A percentile compares a stretch with the other conserved stretches of the same genome.
Evolutionary conservation across 2,113 vertebrate genomes (phyloP).

Genomic region (Prochilodus magdalenae): DNA sequence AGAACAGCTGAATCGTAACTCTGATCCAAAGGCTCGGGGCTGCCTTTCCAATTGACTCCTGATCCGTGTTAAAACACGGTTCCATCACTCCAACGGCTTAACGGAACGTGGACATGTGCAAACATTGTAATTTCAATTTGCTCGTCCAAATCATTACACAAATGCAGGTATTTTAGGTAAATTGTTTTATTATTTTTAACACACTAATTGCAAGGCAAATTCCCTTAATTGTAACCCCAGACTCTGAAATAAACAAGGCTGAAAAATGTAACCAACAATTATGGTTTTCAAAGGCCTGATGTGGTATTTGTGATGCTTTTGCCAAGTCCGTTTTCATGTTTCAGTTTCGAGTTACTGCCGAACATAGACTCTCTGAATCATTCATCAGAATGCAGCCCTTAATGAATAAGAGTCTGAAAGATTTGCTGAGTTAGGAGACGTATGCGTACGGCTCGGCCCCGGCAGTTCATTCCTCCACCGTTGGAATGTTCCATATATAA

Average conservation of each 20-base stretch:
- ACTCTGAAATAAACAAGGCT: constrained; percentile 82
- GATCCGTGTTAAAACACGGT: constrained; percentile 67
- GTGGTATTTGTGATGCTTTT: constrained; percentile 79
- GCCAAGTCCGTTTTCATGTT: constrained; percentile 80
- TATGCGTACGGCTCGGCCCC: constrained; percentile 57
- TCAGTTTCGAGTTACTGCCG: constrained; percentile 74
- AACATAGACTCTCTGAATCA: constrained; percentile 77
- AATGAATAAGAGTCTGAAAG: constrained; percentile 67
- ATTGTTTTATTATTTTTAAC: constrained; percentile 85
- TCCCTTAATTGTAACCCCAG: constrained; percentile 81
- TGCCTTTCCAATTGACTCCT: constrained; percentile 29
- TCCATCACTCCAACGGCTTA: constrained; percentile 65
- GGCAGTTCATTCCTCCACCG: constrained; percentile 61
- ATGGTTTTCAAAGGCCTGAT: constrained; percentile 80
- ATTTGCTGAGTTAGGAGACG: constrained; percentile 61
- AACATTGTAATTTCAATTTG: constrained; percentile 79
- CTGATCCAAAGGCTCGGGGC: neutral
- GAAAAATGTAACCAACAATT: constrained; percentile 79
- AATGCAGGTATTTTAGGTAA: constrained; percentile 83
- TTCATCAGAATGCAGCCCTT: constrained; percentile 74
- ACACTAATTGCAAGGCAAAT: constrained; percentile 83
- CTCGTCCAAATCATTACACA: constrained; percentile 74
- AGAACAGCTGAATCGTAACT: neutral
- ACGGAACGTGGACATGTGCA: constrained; percentile 68
- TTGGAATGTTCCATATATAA: constrained; percentile 68